Evolutionary conservation across 2,888 invertebrate species (phyloP).

Genomic region (Strigamia maritima): DNA sequence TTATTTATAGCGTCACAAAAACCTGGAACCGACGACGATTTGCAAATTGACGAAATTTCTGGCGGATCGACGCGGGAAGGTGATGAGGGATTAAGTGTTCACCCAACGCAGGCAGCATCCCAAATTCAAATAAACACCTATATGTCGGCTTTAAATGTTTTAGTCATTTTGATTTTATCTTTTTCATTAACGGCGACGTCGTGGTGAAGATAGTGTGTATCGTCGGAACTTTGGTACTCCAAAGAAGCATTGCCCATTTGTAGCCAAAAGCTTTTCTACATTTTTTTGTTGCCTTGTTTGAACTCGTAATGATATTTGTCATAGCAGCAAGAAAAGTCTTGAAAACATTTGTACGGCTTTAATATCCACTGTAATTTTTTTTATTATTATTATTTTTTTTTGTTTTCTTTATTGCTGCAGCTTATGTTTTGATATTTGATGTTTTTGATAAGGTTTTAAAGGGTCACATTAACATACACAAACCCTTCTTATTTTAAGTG

Average conservation of each 20-base stretch:
- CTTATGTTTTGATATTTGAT: neutral
- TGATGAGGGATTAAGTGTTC: neutral
- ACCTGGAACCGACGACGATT: neutral
- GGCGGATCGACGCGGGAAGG: neutral
- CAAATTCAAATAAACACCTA: neutral
- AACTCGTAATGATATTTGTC: neutral
- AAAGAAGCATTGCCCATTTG: neutral
- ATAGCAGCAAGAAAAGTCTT: neutral
- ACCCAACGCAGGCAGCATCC: neutral
- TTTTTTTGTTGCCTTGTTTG: neutral
- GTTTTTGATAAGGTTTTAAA: neutral
- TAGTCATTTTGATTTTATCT: constrained; percentile 22
- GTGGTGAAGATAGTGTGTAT: neutral
- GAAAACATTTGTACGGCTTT: neutral
- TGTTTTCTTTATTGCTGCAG: no score
- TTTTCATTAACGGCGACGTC: neutral
- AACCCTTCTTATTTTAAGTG: neutral
- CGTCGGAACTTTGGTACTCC: neutral
- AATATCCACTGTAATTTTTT: constrained; percentile 5
- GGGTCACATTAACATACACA: neutral
- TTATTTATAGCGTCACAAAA: neutral
- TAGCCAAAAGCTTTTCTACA: neutral
- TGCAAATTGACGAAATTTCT: neutral
- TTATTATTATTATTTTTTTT: neutral
- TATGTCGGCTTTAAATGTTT: constrained; percentile 17